phyloP scores from a whole-genome alignment of 2,888 invertebrate genomes.

The Neoascia interrupta region DNA sequence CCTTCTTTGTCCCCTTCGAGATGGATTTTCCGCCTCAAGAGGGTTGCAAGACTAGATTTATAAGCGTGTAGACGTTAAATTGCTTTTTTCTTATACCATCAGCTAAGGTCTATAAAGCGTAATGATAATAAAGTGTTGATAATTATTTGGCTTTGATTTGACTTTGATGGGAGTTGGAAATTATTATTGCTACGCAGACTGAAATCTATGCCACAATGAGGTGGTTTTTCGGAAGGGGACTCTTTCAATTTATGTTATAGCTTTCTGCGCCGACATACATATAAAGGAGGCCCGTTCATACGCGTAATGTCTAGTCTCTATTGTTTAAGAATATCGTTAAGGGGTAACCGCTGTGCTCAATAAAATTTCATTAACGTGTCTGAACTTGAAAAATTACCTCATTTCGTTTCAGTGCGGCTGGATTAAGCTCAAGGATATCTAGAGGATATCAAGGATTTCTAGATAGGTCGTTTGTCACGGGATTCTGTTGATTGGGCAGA shows the following conservation, averaged over 20 bases:
- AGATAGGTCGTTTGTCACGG: too few relatives aligned
- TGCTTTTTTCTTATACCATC: conserved; percentile 19
- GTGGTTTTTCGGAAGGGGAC: not conserved
- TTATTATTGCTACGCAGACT: too few relatives aligned
- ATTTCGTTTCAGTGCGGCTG: too few relatives aligned
- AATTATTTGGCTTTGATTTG: conserved; percentile 60
- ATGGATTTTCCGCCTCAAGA: not conserved
- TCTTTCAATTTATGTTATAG: not conserved
- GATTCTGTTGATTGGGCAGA: too few relatives aligned
- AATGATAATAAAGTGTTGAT: conserved; percentile 19
- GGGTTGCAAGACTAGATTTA: conserved; percentile 7
- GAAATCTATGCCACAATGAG: too few relatives aligned
- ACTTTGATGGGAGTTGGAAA: conserved; percentile 44
- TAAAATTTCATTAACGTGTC: too few relatives aligned
- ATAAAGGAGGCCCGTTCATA: not conserved
- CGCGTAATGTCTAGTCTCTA: not conserved
- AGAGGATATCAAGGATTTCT: too few relatives aligned
- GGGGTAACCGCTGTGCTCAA: too few relatives aligned
- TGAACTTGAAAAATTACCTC: too few relatives aligned
- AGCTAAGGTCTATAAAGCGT: not conserved
- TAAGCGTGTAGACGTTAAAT: conserved; percentile 33
- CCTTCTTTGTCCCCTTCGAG: not conserved
- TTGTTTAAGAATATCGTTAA: not conserved
- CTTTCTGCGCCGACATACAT: not conserved
- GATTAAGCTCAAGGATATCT: too few relatives aligned